phyloP scores from a whole-genome alignment of 2,113 vertebrate species.

The Parus major region DNA sequence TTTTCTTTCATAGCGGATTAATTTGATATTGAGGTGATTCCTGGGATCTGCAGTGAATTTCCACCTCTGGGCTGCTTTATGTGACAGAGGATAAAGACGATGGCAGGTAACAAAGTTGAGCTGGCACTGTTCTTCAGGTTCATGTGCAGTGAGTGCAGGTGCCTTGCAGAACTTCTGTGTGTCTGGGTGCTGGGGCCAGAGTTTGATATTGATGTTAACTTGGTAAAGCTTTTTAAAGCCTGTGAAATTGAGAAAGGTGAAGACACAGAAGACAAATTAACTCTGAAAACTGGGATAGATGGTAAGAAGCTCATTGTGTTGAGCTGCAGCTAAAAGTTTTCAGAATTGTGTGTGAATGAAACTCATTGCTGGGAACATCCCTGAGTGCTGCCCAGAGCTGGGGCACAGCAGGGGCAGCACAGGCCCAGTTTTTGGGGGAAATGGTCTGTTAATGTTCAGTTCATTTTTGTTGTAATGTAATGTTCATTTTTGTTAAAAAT shows the following conservation, averaged over 20 bases:
- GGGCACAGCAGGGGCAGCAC: neutral
- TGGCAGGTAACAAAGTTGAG: neutral
- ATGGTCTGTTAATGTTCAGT: neutral
- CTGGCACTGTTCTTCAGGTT: neutral
- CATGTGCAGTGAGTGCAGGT: accelerated
- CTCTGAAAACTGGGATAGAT: neutral
- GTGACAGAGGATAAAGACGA: neutral
- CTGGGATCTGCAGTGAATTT: neutral
- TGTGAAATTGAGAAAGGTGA: neutral
- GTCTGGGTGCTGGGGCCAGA: neutral
- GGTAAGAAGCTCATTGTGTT: neutral
- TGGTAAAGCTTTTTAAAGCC: neutral
- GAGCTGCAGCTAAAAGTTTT: neutral
- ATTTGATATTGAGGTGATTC: neutral
- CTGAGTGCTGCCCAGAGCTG: neutral
- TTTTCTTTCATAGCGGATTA: neutral
- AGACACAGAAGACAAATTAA: neutral
- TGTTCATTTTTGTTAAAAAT: neutral
- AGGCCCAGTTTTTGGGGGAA: neutral
- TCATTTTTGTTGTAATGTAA: too few relatives aligned
- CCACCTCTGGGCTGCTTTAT: neutral
- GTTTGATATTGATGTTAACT: neutral
- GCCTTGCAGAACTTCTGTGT: neutral
- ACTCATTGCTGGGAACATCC: neutral
- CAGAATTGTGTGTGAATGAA: neutral